Conservation (phyloP, 1,140 invertebrate genomes). For the Ceratitis capitata region DNA sequence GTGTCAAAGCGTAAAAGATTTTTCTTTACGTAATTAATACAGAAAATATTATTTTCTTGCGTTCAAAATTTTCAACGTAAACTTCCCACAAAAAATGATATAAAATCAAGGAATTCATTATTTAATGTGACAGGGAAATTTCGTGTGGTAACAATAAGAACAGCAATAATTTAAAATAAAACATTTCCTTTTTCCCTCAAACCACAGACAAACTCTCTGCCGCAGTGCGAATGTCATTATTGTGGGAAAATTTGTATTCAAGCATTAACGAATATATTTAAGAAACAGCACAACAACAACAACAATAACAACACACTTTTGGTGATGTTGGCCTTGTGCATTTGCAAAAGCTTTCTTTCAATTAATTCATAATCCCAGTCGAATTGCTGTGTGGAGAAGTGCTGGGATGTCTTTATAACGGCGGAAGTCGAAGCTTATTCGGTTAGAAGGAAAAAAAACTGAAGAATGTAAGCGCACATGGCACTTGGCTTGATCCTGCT, state of each 20-base stretch:
- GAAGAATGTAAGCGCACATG: background rate
- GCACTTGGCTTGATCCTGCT: background rate
- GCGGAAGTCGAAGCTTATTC: background rate
- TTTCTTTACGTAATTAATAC: background rate
- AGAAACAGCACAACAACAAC: background rate
- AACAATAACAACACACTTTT: background rate
- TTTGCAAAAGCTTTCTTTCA: background rate
- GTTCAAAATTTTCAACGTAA: background rate
- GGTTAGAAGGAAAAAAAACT: no score
- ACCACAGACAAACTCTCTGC: background rate
- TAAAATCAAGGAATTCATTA: background rate
- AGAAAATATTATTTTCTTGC: background rate
- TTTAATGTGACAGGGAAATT: background rate
- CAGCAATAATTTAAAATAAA: background rate
- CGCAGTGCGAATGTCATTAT: background rate
- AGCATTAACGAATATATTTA: background rate
- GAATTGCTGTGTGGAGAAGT: background rate
- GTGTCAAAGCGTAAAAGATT: background rate
- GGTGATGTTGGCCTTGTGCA: background rate
- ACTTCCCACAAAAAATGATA: background rate
- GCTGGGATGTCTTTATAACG: background rate
- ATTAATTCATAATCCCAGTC: constrained; percentile 5
- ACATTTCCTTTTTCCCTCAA: background rate
- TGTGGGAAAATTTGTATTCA: background rate
- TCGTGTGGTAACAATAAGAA: background rate